Evolutionary conservation across 2,113 vertebrate genomes (phyloP), one percentile per base, ranked within the genome.

Genomic region (Sterna hirundo): DNA sequence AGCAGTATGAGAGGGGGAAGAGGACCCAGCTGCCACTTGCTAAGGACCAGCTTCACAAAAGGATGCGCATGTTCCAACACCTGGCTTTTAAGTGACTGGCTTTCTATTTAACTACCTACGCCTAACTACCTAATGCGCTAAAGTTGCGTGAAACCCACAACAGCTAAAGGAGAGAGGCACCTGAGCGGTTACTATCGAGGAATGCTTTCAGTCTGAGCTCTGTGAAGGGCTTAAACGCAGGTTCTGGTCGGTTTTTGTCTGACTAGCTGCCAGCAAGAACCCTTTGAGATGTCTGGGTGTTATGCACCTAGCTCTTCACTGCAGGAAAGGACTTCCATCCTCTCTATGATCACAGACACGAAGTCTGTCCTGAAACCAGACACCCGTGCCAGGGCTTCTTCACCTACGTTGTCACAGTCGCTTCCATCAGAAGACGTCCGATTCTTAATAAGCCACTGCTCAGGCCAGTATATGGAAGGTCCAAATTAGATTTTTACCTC

Each of bases 361-460:
- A 70, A 58, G 34, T 74, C 86, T 15, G 38, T 74, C 44, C 44
- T 52, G 58, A 86, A 76, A 64, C 15, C 13, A 49, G 27, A 36
- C 38, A 65, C 14, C 30, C 1, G 0, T 44, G 30, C 20, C 30
- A 44, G 38, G 47, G 13, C 55, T 70, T 76, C 23, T 32, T 88
- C 52, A 51, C 32, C 36, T 4, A 7, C 13, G 11, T 74, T 29
- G 13, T 42, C 4, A 0, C 6, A 75, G 55, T 17, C 1, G 1
- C 38, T 90, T 38, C 60, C 12, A 12, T 25, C 65, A 64, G 54
- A 68, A 93, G 42, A 68, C 38, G 11, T 74, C 54, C 3, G 2
- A 13, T 42, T 69, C 42, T 54, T 42, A 47, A 64, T 62, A 77
- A 51, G 6, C 46, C 49, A 52, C 19, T 54, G 22, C 44, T 64